Conservation (phyloP, 2,888 invertebrate species). For the Caenorhabditis sp. region DNA sequence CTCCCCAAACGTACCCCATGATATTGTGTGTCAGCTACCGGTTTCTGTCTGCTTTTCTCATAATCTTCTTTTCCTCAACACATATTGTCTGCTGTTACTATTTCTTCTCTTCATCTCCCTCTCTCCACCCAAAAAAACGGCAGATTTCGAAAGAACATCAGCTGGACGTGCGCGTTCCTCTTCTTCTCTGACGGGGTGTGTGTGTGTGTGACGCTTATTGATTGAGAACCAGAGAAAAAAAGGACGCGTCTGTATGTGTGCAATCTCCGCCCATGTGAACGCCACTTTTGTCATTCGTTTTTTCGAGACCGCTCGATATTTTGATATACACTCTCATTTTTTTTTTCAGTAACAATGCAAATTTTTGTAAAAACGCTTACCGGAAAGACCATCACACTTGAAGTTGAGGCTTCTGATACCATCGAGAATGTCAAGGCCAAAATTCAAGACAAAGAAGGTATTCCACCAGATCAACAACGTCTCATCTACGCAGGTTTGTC, state of each 20-base stretch:
- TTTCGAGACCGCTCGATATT: background rate
- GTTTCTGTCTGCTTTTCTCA: background rate
- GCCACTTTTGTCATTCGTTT: background rate
- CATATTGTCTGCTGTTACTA: background rate
- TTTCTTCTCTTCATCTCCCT: background rate
- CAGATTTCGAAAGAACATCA: conserved; percentile 1
- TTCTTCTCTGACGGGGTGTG: background rate
- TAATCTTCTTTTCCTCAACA: background rate
- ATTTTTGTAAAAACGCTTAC: conserved; percentile 88
- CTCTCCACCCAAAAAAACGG: background rate
- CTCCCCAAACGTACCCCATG: background rate
- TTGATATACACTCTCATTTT: too few species aligned
- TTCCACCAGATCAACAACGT: conserved; percentile 46
- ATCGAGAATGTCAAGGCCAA: conserved; percentile 49
- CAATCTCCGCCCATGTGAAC: background rate
- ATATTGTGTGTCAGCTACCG: background rate
- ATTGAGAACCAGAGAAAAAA: background rate
- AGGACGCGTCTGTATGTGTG: background rate
- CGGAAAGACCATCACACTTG: conserved; percentile 81
- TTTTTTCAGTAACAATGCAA: conserved; percentile 78
- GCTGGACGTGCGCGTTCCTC: background rate
- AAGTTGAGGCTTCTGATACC: conserved; percentile 46
- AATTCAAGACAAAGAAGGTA: conserved; percentile 47
- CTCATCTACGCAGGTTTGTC: conserved; percentile 79
- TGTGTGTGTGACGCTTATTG: background rate